Conservation (phyloP, 1,140 invertebrate species). For the Branchinecta lynchi region DNA sequence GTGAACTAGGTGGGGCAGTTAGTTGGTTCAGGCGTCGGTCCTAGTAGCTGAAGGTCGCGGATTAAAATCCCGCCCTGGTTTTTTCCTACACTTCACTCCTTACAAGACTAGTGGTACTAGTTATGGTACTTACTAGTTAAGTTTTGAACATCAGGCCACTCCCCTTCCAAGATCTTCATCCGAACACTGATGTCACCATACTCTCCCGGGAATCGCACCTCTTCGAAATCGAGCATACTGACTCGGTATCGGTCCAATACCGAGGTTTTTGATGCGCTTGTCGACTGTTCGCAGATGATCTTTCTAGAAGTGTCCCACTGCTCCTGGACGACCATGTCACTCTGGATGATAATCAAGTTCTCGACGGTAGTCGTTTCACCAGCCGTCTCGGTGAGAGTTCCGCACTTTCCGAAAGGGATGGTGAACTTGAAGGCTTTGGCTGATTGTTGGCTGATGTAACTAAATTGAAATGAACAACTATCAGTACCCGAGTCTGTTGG, state of each 20-base stretch:
- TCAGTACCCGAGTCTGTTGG: no score
- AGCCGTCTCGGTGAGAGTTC: not conserved
- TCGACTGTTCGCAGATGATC: slow-evolving; percentile 19
- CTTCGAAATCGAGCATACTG: not conserved
- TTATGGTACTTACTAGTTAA: no score
- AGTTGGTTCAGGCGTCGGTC: no score
- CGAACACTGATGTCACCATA: not conserved
- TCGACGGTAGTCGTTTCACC: not conserved
- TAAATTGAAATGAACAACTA: not conserved
- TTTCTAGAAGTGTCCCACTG: slow-evolving; percentile 21
- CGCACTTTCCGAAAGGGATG: not conserved
- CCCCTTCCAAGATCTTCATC: not conserved
- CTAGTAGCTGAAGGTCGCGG: no score
- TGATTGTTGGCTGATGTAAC: not conserved
- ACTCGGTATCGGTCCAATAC: not conserved
- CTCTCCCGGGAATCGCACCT: not conserved
- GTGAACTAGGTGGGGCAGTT: no score
- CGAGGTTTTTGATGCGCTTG: not conserved
- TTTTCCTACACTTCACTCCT: no score
- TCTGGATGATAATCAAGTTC: slow-evolving; percentile 19
- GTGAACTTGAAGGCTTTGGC: not conserved
- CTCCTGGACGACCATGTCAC: slow-evolving; percentile 20
- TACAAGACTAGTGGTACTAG: no score
- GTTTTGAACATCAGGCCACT: not conserved
- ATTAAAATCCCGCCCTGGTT: no score